Evolutionary conservation across 64 coral and sea anemone genomes (phyloP), one percentile per base, ranked within the genome.

Genomic region (Orbicella faveolata): DNA sequence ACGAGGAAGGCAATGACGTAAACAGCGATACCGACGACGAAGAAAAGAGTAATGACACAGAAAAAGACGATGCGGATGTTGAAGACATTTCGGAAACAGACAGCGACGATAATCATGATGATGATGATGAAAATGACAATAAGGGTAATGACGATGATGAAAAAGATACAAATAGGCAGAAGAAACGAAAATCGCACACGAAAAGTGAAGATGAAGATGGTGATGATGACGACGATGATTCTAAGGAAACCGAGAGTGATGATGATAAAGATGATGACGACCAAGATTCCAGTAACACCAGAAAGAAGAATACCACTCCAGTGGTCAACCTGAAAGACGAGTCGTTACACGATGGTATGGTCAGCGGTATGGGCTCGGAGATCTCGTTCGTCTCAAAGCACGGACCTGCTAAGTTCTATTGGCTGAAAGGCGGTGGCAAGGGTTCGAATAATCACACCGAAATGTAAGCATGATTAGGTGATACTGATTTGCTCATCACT

Each of bases 361-460:
- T 79, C 77, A 79, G 52, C 51, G 77, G 52, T 55, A 57, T 79
- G 77, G 77, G 51, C 4, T 79, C 77, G 52, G 77, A 79, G 14
- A 79, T 79, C 57, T 79, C 51, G 26, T 79, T 79, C 57, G 75
- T 78, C 16, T 79, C 77, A 10, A 79, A 61, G 51, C 77, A 79
- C 25, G 77, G 77, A 20, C 77, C 77, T 25, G 77, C 52, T 21
- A 59, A 79, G 48, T 79, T 79, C 41, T 78, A n/a, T 20, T 79
- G 52, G 77, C 3, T 79, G 1, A 79, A 79, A 52, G 23, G 39
- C 2, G 77, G 52, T 25, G n/a, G 19, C 52, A 79, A 79, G 2
- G 77, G 77, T 10, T 79, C 77, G 7, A 59, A 59, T 17, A 79
- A 59, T 21, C 57, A 25, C 8, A 79, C 51, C 15, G 20, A 59